Percentiles rank a stretch among this genome's conserved stretches.
Evolutionary conservation across 2,888 invertebrate species (phyloP).

Genomic region (Lingula anatina): DNA sequence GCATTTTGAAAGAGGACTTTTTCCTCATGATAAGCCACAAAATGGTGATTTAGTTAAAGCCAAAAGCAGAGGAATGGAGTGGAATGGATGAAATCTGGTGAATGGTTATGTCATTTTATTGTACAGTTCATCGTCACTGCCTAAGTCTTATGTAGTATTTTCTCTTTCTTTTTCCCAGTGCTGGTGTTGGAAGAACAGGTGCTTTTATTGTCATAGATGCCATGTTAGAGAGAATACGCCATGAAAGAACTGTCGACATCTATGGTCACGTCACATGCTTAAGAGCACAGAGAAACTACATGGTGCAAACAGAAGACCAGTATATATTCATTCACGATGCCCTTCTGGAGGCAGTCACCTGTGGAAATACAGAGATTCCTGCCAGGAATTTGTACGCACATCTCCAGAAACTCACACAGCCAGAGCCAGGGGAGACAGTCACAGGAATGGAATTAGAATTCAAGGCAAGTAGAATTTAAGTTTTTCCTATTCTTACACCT

Average conservation of each 20-base stretch:
- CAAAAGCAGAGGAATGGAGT: no score
- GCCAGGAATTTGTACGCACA: constrained; percentile 91
- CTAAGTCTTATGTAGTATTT: no score
- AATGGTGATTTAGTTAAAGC: no score
- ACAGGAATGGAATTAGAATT: constrained; percentile 51
- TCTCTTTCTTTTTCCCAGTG: no score
- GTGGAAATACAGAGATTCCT: constrained; percentile 93
- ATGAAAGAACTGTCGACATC: constrained; percentile 97
- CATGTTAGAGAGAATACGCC: constrained; percentile 93
- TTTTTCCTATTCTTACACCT: not conserved
- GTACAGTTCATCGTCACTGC: no score
- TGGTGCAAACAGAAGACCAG: constrained; percentile 96
- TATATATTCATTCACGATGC: constrained; percentile 99
- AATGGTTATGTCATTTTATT: no score
- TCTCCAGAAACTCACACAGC: constrained; percentile 88
- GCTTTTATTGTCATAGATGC: constrained; percentile 99
- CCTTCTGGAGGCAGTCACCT: constrained; percentile 89
- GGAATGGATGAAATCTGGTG: no score
- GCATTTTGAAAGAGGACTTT: no score
- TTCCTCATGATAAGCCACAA: no score
- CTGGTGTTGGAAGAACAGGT: constrained; percentile 87
- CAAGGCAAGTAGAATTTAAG: constrained; percentile 27
- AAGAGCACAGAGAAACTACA: constrained; percentile 96
- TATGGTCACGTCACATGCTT: constrained; percentile 98
- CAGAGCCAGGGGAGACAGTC: constrained; percentile 52